A percentile compares a stretch with the other conserved stretches of the same genome.
These are phyloP conservation scores for Venturia canescens DNA, from an alignment of 1,140 invertebrate species.

Conservation along the genomic window DNA sequence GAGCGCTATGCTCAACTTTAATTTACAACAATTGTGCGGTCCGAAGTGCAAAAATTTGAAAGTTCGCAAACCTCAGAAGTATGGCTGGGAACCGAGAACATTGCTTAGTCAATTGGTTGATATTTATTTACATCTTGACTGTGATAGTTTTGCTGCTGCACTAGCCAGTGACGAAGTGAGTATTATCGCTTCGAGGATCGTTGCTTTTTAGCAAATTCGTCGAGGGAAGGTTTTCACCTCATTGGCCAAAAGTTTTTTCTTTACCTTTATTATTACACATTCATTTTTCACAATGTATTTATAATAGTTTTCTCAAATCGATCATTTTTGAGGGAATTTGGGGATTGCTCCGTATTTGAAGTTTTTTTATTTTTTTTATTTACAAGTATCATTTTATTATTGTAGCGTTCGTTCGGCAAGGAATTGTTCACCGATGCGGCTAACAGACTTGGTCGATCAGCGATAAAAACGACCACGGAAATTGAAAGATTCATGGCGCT, in stretches of 20 bases:
- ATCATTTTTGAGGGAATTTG: too few relatives aligned
- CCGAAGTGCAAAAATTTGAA: conserved; percentile 98
- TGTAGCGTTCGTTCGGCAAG: conserved; percentile 93
- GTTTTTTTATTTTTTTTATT: conserved; percentile 66
- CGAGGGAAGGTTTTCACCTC: neutral
- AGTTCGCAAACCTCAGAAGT: conserved; percentile 96
- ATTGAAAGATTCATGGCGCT: conserved; percentile 90
- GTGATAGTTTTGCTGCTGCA: conserved; percentile 91
- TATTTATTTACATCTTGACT: conserved; percentile 98
- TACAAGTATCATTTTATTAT: neutral
- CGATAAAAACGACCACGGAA: conserved; percentile 89
- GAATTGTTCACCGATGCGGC: conserved; percentile 95
- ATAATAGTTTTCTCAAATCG: too few relatives aligned
- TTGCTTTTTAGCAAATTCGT: neutral
- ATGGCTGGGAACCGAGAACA: conserved; percentile 96
- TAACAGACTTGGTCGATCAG: conserved; percentile 85
- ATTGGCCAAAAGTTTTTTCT: too few relatives aligned
- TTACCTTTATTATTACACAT: too few relatives aligned
- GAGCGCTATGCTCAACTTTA: conserved; percentile 98
- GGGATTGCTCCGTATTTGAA: too few relatives aligned
- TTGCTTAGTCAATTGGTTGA: conserved; percentile 94
- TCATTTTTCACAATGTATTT: too few relatives aligned
- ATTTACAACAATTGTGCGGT: conserved; percentile 97
- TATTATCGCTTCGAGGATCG: conserved; percentile 25
- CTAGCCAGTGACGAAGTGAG: conserved; percentile 92